Evolutionary conservation across 2,888 invertebrate genomes (phyloP), one percentile per base, ranked within the genome.

Genomic region (Prenolepis imparis): DNA sequence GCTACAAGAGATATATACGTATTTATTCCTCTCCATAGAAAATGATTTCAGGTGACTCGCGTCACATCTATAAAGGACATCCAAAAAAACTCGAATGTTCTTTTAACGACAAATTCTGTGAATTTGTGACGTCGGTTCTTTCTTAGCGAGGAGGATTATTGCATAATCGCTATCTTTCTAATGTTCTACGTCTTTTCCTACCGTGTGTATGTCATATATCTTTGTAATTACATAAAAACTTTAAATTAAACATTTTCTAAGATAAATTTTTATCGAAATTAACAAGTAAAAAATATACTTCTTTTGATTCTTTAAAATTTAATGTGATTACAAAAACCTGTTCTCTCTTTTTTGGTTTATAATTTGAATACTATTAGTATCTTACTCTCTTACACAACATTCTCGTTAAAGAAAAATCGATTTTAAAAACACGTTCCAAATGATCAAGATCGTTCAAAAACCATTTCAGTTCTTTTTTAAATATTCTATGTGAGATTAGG

Each of bases 31-130:
- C 6, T 39, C 12, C 6, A 15, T 39, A 15, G 66, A 15, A 66
- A 66, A 66, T 24, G 15, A 66, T 44, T 66, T 44, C 41, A 66
- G 15, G 41, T 66, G 24, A 44, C 8, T 61, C 28, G 18, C 61
- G 15, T 3, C 28, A 11, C 21, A 6, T n/a, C n/a, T 55, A n/a
- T n/a, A 55, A 4, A 57, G 12, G 12, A 24, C 21, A 57, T 57
- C 5, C 12, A 3, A 24, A 24, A 57, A 57, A 57, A 2, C 9
- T 21, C 9, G 21, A 3, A 57, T 11, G 21, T 21, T 11, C 9
- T 8, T 55, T 55, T 48, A 48, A 48, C 6, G 18, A 52, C n/a
- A n/a, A n/a, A 52, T 8, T 52, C 52, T n/a, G n/a, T 8, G n/a
- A 8, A 0, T 6, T 52, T 52, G n/a, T 8, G 52, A 52, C 11